These are phyloP conservation scores for Dryobates pubescens DNA, from an alignment of 2,797 vertebrate genomes.

Conservation along the genomic window DNA sequence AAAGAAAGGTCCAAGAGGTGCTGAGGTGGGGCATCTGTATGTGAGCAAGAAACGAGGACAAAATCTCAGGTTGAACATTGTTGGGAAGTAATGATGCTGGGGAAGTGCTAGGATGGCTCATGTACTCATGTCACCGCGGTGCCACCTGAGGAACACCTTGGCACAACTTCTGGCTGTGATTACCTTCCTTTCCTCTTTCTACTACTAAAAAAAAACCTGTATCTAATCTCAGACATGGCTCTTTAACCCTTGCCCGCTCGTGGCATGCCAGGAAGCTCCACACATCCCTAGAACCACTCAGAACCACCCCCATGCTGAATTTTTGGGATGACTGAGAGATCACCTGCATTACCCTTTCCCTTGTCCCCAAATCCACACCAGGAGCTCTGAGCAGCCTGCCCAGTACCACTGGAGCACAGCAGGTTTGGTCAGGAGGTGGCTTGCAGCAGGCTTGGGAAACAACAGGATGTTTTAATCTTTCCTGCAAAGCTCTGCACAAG, in stretches of 20 bases:
- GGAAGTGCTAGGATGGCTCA: background rate
- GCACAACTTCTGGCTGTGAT: background rate
- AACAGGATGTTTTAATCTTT: slow-evolving; percentile 58
- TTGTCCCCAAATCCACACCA: background rate
- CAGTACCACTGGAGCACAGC: accelerated
- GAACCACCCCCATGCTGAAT: background rate
- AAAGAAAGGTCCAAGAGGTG: background rate
- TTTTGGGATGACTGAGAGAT: background rate
- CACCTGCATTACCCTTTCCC: background rate
- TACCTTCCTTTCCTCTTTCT: background rate
- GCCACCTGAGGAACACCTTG: background rate
- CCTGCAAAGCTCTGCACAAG: slow-evolving; percentile 31
- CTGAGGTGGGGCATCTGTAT: background rate
- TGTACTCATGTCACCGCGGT: accelerated
- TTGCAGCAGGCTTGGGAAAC: background rate
- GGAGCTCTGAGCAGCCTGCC: background rate
- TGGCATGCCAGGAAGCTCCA: background rate
- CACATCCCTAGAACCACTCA: accelerated
- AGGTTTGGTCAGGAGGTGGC: accelerated
- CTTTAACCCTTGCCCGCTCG: background rate
- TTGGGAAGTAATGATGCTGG: background rate
- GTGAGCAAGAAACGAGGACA: background rate
- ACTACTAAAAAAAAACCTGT: background rate
- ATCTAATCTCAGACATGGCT: background rate
- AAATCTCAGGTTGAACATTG: background rate